Evolutionary conservation across 2,888 invertebrate genomes (phyloP).

Genomic region (Drosophila sordidapex): DNA sequence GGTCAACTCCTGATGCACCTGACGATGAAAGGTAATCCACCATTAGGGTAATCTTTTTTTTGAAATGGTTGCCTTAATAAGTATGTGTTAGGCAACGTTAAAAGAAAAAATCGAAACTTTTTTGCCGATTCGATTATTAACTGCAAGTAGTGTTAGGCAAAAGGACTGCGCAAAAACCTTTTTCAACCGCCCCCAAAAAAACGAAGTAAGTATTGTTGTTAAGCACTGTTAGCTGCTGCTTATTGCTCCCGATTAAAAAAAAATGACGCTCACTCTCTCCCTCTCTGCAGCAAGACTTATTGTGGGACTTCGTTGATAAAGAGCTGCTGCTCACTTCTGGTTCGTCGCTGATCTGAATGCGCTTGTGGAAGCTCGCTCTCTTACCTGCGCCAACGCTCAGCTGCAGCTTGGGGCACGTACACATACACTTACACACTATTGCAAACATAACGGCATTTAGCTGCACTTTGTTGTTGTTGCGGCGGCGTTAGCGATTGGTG

Average conservation of each 20-base stretch:
- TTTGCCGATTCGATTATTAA: neutral
- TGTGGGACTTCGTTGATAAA: constrained; percentile 6
- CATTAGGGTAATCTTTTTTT: neutral
- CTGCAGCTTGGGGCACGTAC: constrained; percentile 13
- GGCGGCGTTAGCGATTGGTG: constrained; percentile 72
- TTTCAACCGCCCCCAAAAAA: constrained; percentile 5
- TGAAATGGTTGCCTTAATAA: neutral
- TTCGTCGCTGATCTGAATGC: constrained; percentile 24
- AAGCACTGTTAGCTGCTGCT: neutral
- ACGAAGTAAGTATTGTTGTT: constrained; percentile 5
- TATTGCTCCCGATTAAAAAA: constrained; percentile 2
- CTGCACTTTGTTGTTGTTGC: constrained; percentile 47
- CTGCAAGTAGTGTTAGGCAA: neutral
- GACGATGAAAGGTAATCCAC: constrained; percentile 14
- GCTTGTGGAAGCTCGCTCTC: constrained; percentile 25
- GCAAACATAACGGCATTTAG: constrained; percentile 70
- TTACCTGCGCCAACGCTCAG: constrained; percentile 6
- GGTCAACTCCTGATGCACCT: constrained; percentile 38
- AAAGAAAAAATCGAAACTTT: neutral
- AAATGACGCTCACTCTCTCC: neutral
- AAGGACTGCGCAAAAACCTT: constrained; percentile 24
- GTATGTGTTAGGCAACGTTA: neutral
- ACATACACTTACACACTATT: neutral
- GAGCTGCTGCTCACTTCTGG: constrained; percentile 7
- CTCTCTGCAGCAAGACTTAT: neutral